A percentile compares a stretch with the other conserved stretches of the same genome.
Evolutionary conservation across 2,113 vertebrate genomes (phyloP).

Genomic region (Chionis minor): DNA sequence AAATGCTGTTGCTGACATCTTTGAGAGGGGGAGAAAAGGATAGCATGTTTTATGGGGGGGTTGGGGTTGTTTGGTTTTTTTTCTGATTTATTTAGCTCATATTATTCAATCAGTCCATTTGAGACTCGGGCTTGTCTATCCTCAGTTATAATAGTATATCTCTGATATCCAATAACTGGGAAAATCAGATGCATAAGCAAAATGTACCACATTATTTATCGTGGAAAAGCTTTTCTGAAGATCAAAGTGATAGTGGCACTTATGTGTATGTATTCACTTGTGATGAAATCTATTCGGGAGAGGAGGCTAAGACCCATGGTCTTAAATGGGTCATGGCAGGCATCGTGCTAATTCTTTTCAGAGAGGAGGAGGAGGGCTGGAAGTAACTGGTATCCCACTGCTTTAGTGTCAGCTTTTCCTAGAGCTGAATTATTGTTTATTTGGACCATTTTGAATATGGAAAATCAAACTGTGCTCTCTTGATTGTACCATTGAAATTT

Average conservation of each 20-base stretch:
- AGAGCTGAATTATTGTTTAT: constrained; percentile 22
- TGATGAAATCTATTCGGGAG: background rate
- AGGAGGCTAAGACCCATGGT: background rate
- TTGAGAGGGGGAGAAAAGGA: background rate
- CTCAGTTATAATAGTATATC: background rate
- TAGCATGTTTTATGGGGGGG: background rate
- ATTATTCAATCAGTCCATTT: background rate
- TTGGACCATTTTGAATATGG: constrained; percentile 18
- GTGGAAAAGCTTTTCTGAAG: background rate
- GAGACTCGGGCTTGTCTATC: background rate
- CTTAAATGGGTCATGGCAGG: background rate
- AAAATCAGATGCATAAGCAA: background rate
- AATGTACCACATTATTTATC: background rate
- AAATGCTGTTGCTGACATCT: constrained; percentile 4
- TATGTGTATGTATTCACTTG: background rate
- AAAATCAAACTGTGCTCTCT: constrained; percentile 26
- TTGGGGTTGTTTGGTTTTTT: background rate
- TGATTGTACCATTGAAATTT: constrained; percentile 25
- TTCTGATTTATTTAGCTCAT: background rate
- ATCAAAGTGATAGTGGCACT: background rate
- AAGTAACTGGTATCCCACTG: background rate
- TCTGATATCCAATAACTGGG: background rate
- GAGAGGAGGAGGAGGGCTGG: background rate
- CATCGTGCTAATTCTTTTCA: background rate
- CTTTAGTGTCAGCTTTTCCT: constrained; percentile 26